These are phyloP conservation scores for Menidia beryllina DNA, from an alignment of 2,113 vertebrate species.

Conservation along the genomic window DNA sequence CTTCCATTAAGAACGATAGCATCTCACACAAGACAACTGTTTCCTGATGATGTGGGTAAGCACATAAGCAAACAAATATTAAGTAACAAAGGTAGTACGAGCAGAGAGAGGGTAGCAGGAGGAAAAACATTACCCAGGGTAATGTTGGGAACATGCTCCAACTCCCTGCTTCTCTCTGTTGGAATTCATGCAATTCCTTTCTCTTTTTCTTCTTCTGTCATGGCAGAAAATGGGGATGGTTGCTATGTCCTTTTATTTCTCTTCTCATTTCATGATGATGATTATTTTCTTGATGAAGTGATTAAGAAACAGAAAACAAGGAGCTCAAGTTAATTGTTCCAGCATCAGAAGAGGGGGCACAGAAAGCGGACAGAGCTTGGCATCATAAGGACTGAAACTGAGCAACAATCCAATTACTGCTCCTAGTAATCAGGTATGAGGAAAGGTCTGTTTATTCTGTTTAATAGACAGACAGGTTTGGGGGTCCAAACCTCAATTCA, in stretches of 20 bases:
- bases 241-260: neutral
- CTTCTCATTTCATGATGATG: no score
- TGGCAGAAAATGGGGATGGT: neutral
- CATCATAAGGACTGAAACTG: neutral
- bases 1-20: slow-evolving; percentile 74
- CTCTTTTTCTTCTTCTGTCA: slow-evolving; percentile 1
- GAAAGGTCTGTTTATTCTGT: no score
- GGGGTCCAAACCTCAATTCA: no score
- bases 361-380: neutral
- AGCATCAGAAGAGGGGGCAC: no score
- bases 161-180: slow-evolving; percentile 46
- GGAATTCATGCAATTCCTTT: slow-evolving; percentile 40
- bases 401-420: no score
- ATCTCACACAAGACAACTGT: slow-evolving; percentile 67
- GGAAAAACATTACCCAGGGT: slow-evolving; percentile 15
- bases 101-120: slow-evolving; percentile 15
- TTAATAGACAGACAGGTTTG: no score
- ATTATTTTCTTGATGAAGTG: neutral
- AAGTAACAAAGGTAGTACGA: slow-evolving; percentile 11
- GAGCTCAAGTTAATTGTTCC: no score
- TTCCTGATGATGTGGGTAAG: slow-evolving; percentile 38
- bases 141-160: slow-evolving; percentile 43
- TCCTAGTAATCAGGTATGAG: no score
- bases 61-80: slow-evolving; percentile 27
- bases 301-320: neutral